Conservation (phyloP, 2,888 invertebrate species). For the Nebria brevicollis region DNA sequence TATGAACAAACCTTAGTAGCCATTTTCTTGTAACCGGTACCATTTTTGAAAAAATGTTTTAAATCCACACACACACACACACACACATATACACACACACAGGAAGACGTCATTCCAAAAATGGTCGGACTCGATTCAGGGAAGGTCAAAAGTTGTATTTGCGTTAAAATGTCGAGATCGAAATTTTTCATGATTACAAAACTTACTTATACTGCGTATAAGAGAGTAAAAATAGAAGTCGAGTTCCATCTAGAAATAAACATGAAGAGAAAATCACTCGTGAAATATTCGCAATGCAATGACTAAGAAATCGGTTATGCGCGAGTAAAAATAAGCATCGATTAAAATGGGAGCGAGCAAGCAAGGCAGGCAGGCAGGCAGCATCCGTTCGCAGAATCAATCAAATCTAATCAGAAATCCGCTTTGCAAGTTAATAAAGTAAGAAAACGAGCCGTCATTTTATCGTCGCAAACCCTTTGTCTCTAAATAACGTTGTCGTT, state of each 20-base stretch:
- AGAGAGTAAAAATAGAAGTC: neutral
- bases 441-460: conserved; percentile 13
- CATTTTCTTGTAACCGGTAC: too few species aligned
- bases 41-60: too few species aligned
- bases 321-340: conserved; percentile 16
- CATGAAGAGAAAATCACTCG: neutral
- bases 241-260: neutral
- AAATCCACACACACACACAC: too few species aligned
- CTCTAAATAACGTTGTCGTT: neutral
- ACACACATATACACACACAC: too few species aligned
- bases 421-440: conserved; percentile 20
- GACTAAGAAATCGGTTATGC: conserved; percentile 11
- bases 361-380: neutral
- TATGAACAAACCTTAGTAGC: too few species aligned
- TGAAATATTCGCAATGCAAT: neutral
- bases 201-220: too few species aligned
- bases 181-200: too few species aligned
- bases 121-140: too few species aligned
- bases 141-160: too few species aligned
- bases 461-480: conserved; percentile 4
- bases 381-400: conserved; percentile 34
- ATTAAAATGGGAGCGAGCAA: conserved; percentile 8
- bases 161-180: too few species aligned
- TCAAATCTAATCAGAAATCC: conserved; percentile 42
- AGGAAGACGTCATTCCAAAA: too few species aligned